Evolutionary conservation across 2,113 vertebrate genomes (phyloP).

Genomic region (Phyllostomus discolor): DNA sequence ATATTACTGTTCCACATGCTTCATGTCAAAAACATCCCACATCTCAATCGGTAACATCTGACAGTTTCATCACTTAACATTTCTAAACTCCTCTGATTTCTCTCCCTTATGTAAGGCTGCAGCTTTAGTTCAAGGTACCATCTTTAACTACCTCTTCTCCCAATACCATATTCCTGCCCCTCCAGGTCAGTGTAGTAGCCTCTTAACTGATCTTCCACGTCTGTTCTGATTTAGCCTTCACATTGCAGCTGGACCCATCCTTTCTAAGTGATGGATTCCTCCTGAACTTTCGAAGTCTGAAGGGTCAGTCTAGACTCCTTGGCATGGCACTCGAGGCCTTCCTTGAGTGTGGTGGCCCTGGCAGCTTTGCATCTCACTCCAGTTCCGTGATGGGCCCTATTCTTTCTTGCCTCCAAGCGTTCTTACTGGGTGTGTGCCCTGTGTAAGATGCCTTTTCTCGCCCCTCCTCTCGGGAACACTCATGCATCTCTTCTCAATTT

Average conservation of each 20-base stretch:
- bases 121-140: background rate
- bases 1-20: background rate
- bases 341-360: background rate
- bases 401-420: background rate
- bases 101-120: background rate
- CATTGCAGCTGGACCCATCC: background rate
- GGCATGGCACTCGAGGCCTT: background rate
- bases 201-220: background rate
- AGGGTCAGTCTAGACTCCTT: background rate
- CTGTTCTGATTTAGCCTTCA: background rate
- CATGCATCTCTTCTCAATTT: background rate
- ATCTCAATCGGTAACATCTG: background rate
- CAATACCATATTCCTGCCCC: background rate
- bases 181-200: background rate
- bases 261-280: background rate
- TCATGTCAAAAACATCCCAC: background rate
- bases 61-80: background rate
- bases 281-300: background rate
- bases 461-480: background rate
- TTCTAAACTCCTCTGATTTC: background rate
- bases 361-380: background rate
- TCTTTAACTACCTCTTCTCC: background rate
- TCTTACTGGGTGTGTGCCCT: background rate
- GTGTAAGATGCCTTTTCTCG: background rate
- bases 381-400: background rate